Conservation (phyloP, 2,888 invertebrate genomes). For the Drosophila bunnanda region DNA sequence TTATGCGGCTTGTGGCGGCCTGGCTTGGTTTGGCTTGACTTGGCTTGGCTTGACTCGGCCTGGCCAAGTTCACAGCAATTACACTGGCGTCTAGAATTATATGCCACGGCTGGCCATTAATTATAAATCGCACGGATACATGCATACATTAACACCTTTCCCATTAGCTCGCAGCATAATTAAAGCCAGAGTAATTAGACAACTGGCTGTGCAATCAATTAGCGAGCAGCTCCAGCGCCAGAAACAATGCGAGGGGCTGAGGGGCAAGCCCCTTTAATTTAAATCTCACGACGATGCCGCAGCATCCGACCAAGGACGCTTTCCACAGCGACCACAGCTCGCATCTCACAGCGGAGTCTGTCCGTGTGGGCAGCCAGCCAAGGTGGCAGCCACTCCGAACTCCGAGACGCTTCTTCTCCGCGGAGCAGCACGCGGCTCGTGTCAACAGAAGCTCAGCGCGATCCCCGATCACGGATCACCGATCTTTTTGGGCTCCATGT, state of each 20-base stretch:
- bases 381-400: slow-evolving; percentile 36
- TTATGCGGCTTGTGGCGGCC: slow-evolving; percentile 16
- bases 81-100: slow-evolving; percentile 63
- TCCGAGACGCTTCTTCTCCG: slow-evolving; percentile 12
- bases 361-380: slow-evolving; percentile 61
- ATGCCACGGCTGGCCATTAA: slow-evolving; percentile 56
- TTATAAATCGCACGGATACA: slow-evolving; percentile 52
- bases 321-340: slow-evolving; percentile 47
- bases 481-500: slow-evolving; percentile 15
- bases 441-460: slow-evolving; percentile 37
- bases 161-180: slow-evolving; percentile 66
- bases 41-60: not conserved
- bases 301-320: slow-evolving; percentile 66
- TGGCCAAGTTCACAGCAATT: slow-evolving; percentile 71
- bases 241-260: slow-evolving; percentile 47
- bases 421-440: slow-evolving; percentile 47
- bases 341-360: slow-evolving; percentile 7
- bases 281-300: slow-evolving; percentile 65
- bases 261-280: slow-evolving; percentile 69
- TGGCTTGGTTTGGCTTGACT: not conserved
- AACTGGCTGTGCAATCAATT: slow-evolving; percentile 75
- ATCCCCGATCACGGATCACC: slow-evolving; percentile 8
- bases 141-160: slow-evolving; percentile 73
- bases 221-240: slow-evolving; percentile 51
- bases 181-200: slow-evolving; percentile 75